phyloP scores from a whole-genome alignment of 1,140 invertebrate genomes.

The Lamellibrachia luymesi region DNA sequence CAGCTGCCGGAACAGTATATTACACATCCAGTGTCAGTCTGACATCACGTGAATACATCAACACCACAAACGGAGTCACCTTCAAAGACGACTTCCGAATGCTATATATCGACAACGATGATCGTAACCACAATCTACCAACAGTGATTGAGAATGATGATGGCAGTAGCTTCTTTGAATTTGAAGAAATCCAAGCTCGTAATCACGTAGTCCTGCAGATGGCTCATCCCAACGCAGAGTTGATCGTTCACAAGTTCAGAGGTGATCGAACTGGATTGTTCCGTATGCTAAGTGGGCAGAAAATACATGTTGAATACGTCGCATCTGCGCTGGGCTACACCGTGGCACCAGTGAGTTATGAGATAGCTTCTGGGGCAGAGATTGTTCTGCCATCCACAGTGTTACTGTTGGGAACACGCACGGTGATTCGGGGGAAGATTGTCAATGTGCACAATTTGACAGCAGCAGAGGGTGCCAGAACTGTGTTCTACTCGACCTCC shows the following conservation, averaged over 20 bases:
- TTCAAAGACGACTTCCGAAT: slow-evolving; percentile 35
- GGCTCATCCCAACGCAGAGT: slow-evolving; percentile 28
- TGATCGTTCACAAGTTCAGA: slow-evolving; percentile 44
- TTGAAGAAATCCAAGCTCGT: slow-evolving; percentile 39
- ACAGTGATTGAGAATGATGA: slow-evolving; percentile 37
- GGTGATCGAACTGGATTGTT: slow-evolving; percentile 44
- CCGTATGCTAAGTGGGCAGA: slow-evolving; percentile 35
- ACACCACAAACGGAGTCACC: slow-evolving; percentile 31
- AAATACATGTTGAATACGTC: slow-evolving; percentile 39
- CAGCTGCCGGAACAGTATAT: slow-evolving; percentile 42
- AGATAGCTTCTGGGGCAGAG: slow-evolving; percentile 36
- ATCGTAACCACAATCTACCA: slow-evolving; percentile 39
- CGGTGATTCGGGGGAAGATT: slow-evolving; percentile 35
- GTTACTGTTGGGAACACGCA: slow-evolving; percentile 43
- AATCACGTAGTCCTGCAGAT: slow-evolving; percentile 41
- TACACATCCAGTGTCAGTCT: slow-evolving; percentile 34
- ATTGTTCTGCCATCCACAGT: slow-evolving; percentile 41
- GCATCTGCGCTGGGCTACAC: slow-evolving; percentile 43
- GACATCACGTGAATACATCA: slow-evolving; percentile 30
- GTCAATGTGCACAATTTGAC: slow-evolving; percentile 44
- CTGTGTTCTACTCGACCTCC: slow-evolving; percentile 42
- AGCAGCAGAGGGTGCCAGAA: slow-evolving; percentile 38
- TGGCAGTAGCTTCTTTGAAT: slow-evolving; percentile 31
- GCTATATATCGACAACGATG: slow-evolving; percentile 41
- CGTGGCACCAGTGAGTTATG: slow-evolving; percentile 45